A percentile compares a stretch with the other conserved stretches of the same genome.
phyloP scores from a whole-genome alignment of 2,888 invertebrate species.

The Plusia festucae region DNA sequence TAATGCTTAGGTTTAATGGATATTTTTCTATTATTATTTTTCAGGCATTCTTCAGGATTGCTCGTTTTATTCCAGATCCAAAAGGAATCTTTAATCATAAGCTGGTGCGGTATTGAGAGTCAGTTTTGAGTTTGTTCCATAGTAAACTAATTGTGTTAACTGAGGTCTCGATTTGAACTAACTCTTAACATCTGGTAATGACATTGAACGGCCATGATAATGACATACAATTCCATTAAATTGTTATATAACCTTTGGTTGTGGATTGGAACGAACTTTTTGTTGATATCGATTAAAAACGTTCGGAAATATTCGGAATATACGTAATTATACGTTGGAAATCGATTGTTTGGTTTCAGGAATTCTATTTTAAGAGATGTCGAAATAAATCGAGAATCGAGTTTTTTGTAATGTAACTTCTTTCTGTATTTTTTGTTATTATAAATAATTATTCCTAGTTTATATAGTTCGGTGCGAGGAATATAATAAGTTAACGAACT shows the following conservation, averaged over 20 bases:
- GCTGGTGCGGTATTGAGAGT: no score
- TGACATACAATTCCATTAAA: slow-evolving; percentile 50
- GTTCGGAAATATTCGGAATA: no score
- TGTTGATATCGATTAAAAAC: slow-evolving; percentile 9
- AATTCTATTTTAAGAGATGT: not conserved
- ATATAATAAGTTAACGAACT: no score
- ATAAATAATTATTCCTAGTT: no score
- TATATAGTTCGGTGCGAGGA: no score
- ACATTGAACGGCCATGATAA: slow-evolving; percentile 69
- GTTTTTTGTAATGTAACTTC: no score
- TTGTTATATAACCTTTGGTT: slow-evolving; percentile 25
- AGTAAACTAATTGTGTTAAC: not conserved
- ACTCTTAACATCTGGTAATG: slow-evolving; percentile 54
- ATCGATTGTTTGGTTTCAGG: slow-evolving; percentile 4
- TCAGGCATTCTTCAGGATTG: no score
- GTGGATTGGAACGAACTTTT: slow-evolving; percentile 51
- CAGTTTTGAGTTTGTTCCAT: not conserved
- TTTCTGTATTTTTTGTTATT: no score
- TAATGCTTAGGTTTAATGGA: no score
- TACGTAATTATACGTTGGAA: slow-evolving; percentile 4
- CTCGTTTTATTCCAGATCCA: no score
- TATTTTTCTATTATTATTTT: no score
- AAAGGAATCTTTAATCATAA: no score
- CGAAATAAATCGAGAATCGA: not conserved
- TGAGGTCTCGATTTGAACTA: slow-evolving; percentile 29